phyloP scores from a whole-genome alignment of 1,140 invertebrate species.

The Leptoteleia sp. region DNA sequence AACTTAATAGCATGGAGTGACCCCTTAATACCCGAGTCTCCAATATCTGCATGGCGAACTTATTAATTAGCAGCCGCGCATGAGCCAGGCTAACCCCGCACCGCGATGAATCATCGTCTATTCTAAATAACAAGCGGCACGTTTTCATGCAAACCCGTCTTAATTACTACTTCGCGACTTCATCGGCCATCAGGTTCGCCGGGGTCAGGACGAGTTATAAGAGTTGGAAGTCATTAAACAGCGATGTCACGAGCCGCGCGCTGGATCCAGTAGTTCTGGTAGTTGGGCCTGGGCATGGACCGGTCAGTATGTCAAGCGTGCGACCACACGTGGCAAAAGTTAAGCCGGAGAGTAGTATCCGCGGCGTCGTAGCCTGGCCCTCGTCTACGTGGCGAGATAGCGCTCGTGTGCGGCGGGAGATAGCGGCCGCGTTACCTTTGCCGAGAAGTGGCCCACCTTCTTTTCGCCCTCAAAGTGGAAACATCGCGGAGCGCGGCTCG shows the following conservation, averaged over 20 bases:
- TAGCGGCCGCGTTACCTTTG: conserved; percentile 50
- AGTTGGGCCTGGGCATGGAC: conserved; percentile 45
- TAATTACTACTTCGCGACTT: conserved; percentile 49
- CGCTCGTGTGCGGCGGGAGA: conserved; percentile 20
- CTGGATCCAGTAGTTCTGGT: conserved; percentile 58
- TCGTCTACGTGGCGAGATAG: conserved; percentile 28
- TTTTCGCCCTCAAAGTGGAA: conserved; percentile 49
- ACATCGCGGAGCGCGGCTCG: conserved; percentile 74
- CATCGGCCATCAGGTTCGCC: conserved; percentile 28
- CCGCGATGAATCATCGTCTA: conserved; percentile 49
- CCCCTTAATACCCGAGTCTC: conserved; percentile 33
- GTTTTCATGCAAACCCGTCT: conserved; percentile 51
- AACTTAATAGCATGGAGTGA: conserved; percentile 15
- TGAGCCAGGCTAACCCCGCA: conserved; percentile 20
- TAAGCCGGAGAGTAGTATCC: conserved; percentile 27
- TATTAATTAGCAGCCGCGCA: conserved; percentile 41
- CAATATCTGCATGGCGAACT: conserved; percentile 26
- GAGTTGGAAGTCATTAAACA: conserved; percentile 60
- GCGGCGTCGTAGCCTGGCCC: conserved; percentile 12
- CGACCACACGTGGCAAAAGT: conserved; percentile 63
- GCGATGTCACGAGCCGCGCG: conserved; percentile 50
- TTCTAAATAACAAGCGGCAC: conserved; percentile 38
- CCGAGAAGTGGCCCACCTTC: conserved; percentile 46
- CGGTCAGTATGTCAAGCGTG: conserved; percentile 66
- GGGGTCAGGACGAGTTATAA: conserved; percentile 55